phyloP scores from a whole-genome alignment of 2,888 invertebrate genomes.

The Acrobasis suavella region DNA sequence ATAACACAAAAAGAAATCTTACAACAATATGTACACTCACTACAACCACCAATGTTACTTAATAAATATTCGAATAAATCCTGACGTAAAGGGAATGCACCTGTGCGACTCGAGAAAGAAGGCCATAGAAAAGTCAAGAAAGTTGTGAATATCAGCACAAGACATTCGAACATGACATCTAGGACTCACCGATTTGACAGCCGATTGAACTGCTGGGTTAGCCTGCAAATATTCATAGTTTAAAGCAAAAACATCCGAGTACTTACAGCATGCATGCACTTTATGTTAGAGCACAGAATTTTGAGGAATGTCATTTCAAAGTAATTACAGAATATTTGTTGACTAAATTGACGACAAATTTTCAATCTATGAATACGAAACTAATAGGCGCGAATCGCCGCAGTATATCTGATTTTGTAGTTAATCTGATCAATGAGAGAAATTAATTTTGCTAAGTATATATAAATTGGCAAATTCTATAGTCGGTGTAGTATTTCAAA shows the following conservation, averaged over 20 bases:
- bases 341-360: too few species aligned
- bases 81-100: neutral
- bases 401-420: too few species aligned
- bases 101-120: neutral
- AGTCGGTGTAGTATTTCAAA: too few species aligned
- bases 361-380: too few species aligned
- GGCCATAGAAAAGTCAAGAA: constrained; percentile 45
- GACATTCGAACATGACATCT: constrained; percentile 33
- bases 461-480: too few species aligned
- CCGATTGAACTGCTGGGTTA: constrained; percentile 96
- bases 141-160: constrained; percentile 42
- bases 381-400: too few species aligned
- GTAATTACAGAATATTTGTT: too few species aligned
- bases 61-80: neutral
- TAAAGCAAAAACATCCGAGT: constrained; percentile 63
- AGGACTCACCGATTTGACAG: constrained; percentile 94
- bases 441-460: too few species aligned
- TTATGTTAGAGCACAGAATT: constrained; percentile 26
- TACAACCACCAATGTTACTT: neutral
- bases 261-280: constrained; percentile 68
- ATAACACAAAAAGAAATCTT: neutral
- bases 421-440: too few species aligned
- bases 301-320: constrained; percentile 32
- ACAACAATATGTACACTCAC: neutral
- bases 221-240: constrained; percentile 87